phyloP scores from a whole-genome alignment of 2,888 invertebrate genomes.

The Drosophila limbata region DNA sequence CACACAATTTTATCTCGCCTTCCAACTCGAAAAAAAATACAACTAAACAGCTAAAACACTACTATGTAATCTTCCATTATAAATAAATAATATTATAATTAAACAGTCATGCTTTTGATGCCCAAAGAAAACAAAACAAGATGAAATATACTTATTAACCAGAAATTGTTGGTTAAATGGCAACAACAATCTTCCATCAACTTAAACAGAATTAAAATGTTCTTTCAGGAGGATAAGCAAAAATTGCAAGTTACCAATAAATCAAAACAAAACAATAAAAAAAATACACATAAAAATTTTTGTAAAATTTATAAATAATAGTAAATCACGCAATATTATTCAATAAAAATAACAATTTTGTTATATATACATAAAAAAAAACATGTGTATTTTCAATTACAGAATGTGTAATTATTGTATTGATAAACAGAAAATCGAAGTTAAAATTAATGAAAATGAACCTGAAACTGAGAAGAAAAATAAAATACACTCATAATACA shows the following conservation, averaged over 20 bases:
- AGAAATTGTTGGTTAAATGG: slow-evolving; percentile 38
- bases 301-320: slow-evolving; percentile 53
- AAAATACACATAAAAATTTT: slow-evolving; percentile 29
- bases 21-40: slow-evolving; percentile 53
- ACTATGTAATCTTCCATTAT: slow-evolving; percentile 40
- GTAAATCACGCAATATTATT: slow-evolving; percentile 75
- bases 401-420: slow-evolving; percentile 59
- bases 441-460: slow-evolving; percentile 32
- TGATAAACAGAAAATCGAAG: not conserved
- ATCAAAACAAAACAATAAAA: slow-evolving; percentile 1
- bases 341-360: slow-evolving; percentile 61
- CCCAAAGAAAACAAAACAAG: slow-evolving; percentile 61
- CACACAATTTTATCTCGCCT: slow-evolving; percentile 40
- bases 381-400: slow-evolving; percentile 79
- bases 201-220: slow-evolving; percentile 1
- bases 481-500: slow-evolving; percentile 53
- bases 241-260: slow-evolving; percentile 9
- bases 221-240: slow-evolving; percentile 12
- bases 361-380: slow-evolving; percentile 38
- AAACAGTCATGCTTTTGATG: slow-evolving; percentile 78
- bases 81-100: slow-evolving; percentile 53
- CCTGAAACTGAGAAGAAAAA: slow-evolving; percentile 58
- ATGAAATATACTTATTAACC: slow-evolving; percentile 21
- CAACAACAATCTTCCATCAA: slow-evolving; percentile 17
- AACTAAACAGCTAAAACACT: slow-evolving; percentile 24